A percentile compares a stretch with the other conserved stretches of the same genome.
Conservation (phyloP, 2,797 vertebrate genomes). For the Valencia hispanica region DNA sequence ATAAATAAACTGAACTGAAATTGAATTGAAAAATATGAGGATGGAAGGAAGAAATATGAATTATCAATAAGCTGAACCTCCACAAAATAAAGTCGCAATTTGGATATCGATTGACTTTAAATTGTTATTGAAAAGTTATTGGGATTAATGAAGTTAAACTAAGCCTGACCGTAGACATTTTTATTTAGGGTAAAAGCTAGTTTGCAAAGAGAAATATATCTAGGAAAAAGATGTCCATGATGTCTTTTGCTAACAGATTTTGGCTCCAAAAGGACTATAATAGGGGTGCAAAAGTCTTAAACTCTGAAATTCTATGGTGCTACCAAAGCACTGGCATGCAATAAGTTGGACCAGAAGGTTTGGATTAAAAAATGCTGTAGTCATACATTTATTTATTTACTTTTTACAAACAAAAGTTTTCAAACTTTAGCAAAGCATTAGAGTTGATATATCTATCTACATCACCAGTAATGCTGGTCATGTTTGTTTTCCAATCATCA, state of each 20-base stretch:
- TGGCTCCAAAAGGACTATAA: background rate
- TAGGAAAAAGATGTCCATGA: background rate
- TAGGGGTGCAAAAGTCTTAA: background rate
- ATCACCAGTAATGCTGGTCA: slow-evolving; percentile 25
- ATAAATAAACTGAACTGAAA: too few relatives aligned
- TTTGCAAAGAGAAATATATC: background rate
- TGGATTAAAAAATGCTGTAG: background rate
- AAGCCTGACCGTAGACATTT: too few relatives aligned
- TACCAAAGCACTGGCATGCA: background rate
- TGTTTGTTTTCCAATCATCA: slow-evolving; percentile 67
- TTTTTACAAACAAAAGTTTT: background rate
- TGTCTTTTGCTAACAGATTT: background rate
- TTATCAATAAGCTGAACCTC: too few relatives aligned
- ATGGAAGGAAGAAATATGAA: too few relatives aligned
- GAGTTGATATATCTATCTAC: slow-evolving; percentile 36
- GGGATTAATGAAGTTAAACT: too few relatives aligned
- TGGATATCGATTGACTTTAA: too few relatives aligned
- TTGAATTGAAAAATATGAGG: too few relatives aligned
- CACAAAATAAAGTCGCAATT: too few relatives aligned
- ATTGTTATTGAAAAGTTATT: too few relatives aligned
- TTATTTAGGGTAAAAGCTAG: background rate
- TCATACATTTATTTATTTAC: background rate
- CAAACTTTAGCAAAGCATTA: slow-evolving; percentile 12
- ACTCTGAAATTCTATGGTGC: background rate
- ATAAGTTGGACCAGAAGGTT: background rate